These are phyloP conservation scores for Trissolcus brochymenae DNA, from an alignment of 2,888 invertebrate genomes.

Conservation along the genomic window DNA sequence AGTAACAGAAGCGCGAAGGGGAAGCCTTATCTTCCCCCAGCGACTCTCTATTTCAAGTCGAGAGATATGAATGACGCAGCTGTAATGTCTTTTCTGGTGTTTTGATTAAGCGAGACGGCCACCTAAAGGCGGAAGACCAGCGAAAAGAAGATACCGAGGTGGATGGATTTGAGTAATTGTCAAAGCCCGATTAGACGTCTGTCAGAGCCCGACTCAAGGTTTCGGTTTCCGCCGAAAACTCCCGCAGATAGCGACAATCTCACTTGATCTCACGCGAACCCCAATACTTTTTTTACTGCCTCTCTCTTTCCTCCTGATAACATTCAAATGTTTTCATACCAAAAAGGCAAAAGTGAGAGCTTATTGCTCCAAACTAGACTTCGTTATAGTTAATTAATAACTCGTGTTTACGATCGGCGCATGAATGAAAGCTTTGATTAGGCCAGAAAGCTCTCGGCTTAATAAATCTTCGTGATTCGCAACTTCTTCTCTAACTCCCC, in stretches of 20 bases:
- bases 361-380: conserved; percentile 20
- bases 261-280: conserved; percentile 14
- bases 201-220: conserved; percentile 63
- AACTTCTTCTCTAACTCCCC: conserved; percentile 10
- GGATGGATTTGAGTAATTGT: conserved; percentile 73
- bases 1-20: conserved; percentile 65
- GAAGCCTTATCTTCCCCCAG: conserved; percentile 73
- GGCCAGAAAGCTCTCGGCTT: conserved; percentile 4
- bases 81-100: conserved; percentile 75
- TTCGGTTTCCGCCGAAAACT: conserved; percentile 59
- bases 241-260: conserved; percentile 59
- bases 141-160: conserved; percentile 55
- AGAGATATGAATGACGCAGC: conserved; percentile 69
- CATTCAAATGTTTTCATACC: conserved; percentile 7
- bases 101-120: conserved; percentile 74
- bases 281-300: conserved; percentile 13
- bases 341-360: conserved; percentile 5
- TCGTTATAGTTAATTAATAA: conserved; percentile 41
- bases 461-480: conserved; percentile 39
- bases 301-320: conserved; percentile 12
- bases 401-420: conserved; percentile 26
- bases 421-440: conserved; percentile 48
- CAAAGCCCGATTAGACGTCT: conserved; percentile 62
- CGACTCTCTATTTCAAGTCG: conserved; percentile 71
- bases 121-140: conserved; percentile 61